Base-by-base conservation (phyloP, 2,888 invertebrate genomes). In the Zygothrica quintamaculata region DNA sequence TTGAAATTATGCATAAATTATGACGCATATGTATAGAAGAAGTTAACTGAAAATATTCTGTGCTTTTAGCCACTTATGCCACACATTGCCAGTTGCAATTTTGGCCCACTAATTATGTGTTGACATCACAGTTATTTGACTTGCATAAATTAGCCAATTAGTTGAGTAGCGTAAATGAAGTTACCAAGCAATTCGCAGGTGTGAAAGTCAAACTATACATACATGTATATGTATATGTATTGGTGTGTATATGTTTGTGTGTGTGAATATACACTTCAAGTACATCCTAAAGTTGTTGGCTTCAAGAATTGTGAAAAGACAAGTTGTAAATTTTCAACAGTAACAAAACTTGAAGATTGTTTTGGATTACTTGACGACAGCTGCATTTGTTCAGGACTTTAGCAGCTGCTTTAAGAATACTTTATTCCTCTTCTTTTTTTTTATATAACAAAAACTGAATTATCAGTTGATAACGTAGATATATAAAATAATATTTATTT, bases 71-170 rank as follows among this genome's bases (percentile, higher is more conserved):
- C 37, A 33, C 29, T 26, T 31, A 26, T 15, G 50, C 36, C 25
- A 25, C 51, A 64, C 52, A 65, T 53, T 36, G 33, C 55, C 46
- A 58, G n/a, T 31, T 36, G 39, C 51, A 52, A 59, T 57, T 67
- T 67, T 61, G 52, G 53, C 68, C 57, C 67, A 82, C 79, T 80
- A 85, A 80, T 87, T 87, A 82, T 80, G 65, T 85, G 88, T 75
- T 78, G 80, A 80, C 80, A 74, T 87, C 88, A 72, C 80, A 85
- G 85, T 80, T 82, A 87, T 80, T 80, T 80, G 88, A 68, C 80
- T 82, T 80, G 88, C 80, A 80, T 80, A 80, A 87, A 87, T 80
- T 80, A 80, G 79, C 64, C 88, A 80, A 80, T 80, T 80, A 80
- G 80, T 82, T 71, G 82, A 67, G 66, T 55, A 57, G 59, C 77